A percentile compares a stretch with the other conserved stretches of the same genome.
phyloP scores from a whole-genome alignment of 2,797 vertebrate species.

The Cyprinella venusta region DNA sequence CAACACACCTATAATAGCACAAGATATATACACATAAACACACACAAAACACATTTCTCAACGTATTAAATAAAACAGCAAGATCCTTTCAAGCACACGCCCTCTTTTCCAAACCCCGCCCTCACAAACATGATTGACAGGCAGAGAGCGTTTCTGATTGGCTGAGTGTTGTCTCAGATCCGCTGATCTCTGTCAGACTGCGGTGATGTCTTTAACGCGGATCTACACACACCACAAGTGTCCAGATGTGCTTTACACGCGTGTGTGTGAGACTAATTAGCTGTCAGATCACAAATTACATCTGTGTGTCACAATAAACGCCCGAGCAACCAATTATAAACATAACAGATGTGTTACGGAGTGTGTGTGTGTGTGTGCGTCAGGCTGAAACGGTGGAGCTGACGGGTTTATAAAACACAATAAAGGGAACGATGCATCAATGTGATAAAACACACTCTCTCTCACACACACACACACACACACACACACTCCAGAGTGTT shows the following conservation, averaged over 20 bases:
- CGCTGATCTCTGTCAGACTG: background rate
- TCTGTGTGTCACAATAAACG: slow-evolving; percentile 2
- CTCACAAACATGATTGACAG: background rate
- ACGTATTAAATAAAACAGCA: no score
- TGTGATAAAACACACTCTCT: background rate
- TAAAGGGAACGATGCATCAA: background rate
- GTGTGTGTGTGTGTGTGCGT: background rate
- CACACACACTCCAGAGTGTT: no score
- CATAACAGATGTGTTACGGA: background rate
- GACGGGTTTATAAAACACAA: background rate
- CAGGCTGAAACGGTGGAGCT: background rate
- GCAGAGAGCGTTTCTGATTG: background rate
- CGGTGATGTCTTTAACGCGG: background rate
- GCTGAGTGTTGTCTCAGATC: background rate
- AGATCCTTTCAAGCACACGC: background rate
- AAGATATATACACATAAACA: no score
- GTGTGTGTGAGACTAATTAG: background rate
- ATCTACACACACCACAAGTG: background rate
- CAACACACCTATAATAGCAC: no score
- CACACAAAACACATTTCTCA: no score
- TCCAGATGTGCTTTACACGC: slow-evolving; percentile 19
- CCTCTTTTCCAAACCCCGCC: background rate
- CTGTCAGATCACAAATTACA: slow-evolving; percentile 17
- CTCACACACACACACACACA: no score
- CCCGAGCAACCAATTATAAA: background rate